These are phyloP conservation scores for Scomber scombrus DNA, from an alignment of 2,113 vertebrate genomes.

Conservation along the genomic window DNA sequence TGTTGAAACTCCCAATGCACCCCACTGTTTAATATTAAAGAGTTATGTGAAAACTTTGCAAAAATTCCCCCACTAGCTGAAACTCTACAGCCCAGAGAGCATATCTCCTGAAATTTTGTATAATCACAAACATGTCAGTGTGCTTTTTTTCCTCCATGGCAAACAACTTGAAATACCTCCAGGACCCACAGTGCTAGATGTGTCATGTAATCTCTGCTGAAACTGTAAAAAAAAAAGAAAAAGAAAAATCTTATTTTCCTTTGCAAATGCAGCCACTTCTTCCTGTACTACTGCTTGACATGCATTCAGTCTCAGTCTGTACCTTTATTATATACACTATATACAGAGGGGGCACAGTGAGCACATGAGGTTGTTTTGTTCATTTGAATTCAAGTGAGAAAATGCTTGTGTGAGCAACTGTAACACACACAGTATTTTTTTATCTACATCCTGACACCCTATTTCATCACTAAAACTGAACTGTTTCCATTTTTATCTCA, in stretches of 20 bases:
- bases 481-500: neutral
- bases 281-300: neutral
- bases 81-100: slow-evolving; percentile 10
- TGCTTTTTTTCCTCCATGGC: neutral
- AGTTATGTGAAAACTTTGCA: slow-evolving; percentile 34
- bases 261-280: slow-evolving; percentile 7
- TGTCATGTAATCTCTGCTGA: slow-evolving; percentile 15
- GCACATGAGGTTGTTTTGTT: neutral
- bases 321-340: neutral
- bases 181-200: neutral
- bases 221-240: neutral
- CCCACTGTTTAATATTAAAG: slow-evolving; percentile 50
- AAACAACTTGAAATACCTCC: slow-evolving; percentile 5
- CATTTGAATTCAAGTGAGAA: neutral
- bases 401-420: neutral
- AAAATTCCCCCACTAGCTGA: neutral
- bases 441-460: neutral
- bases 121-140: slow-evolving; percentile 9
- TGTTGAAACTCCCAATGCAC: slow-evolving; percentile 37
- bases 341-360: neutral
- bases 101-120: neutral
- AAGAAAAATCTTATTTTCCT: neutral
- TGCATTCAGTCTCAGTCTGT: neutral
- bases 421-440: neutral
- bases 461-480: neutral